These are phyloP conservation scores for Drosophila busckii DNA, from an alignment of 1,140 invertebrate genomes.

Conservation along the genomic window DNA sequence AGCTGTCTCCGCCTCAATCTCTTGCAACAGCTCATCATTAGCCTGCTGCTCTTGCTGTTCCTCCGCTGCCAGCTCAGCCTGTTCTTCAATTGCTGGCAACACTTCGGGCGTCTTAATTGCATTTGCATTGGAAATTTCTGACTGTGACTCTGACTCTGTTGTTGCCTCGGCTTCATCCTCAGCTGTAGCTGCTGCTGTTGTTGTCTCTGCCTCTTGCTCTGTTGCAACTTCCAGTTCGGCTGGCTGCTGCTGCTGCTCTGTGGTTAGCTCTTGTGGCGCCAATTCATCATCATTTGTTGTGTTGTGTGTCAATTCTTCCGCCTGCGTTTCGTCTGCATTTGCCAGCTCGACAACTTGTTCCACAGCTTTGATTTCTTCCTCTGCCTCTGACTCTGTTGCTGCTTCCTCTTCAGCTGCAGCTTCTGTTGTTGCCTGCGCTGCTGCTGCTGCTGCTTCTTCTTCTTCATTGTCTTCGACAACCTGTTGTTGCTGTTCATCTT, in stretches of 20 bases:
- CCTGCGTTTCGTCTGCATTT: constrained; percentile 63
- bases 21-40: constrained; percentile 51
- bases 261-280: constrained; percentile 54
- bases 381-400: no score
- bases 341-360: no score
- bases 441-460: constrained; percentile 20
- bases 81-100: constrained; percentile 58
- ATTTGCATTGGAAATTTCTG: constrained; percentile 72
- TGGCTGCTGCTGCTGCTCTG: constrained; percentile 34
- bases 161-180: background rate
- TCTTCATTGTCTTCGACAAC: background rate
- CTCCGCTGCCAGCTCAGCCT: constrained; percentile 1
- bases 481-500: constrained; percentile 32
- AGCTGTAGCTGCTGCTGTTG: background rate
- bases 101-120: constrained; percentile 73
- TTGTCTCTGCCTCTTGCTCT: background rate
- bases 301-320: constrained; percentile 70
- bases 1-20: constrained; percentile 14
- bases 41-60: constrained; percentile 11
- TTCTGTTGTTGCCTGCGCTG: constrained; percentile 11
- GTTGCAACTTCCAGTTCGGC: constrained; percentile 18
- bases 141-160: constrained; percentile 16
- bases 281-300: constrained; percentile 78
- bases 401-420: constrained; percentile 30
- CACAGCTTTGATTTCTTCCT: no score